phyloP scores from a whole-genome alignment of 2,797 vertebrate species.

The Gymnopithys bicolor region DNA sequence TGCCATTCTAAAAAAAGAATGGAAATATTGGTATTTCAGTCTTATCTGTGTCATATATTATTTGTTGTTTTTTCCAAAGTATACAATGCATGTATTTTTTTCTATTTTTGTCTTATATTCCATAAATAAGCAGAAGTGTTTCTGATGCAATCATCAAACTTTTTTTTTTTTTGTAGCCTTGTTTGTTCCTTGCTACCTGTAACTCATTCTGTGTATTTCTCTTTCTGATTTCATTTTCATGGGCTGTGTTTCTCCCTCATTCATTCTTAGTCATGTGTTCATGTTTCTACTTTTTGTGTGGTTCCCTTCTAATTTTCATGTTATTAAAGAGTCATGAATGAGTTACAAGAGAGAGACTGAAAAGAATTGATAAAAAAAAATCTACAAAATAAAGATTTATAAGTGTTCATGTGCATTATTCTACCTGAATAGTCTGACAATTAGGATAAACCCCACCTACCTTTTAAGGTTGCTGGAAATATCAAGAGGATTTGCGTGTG shows the following conservation, averaged over 20 bases:
- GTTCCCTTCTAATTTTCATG: neutral
- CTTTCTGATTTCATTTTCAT: neutral
- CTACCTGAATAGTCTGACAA: neutral
- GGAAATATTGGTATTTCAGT: neutral
- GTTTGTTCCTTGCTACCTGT: neutral
- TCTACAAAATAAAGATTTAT: neutral
- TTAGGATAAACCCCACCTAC: neutral
- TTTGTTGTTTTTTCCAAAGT: neutral
- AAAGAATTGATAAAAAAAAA: neutral
- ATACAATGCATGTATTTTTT: rapidly evolving
- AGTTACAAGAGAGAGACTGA: neutral
- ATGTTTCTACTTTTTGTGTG: neutral
- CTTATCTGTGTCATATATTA: neutral
- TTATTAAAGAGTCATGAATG: neutral
- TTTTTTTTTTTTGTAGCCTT: neutral
- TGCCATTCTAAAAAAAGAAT: neutral
- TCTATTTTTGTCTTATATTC: neutral
- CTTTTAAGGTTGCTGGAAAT: neutral
- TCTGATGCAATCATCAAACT: neutral
- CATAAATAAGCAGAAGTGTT: neutral
- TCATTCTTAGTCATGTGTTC: neutral
- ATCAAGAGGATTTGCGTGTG: neutral
- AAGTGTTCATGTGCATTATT: neutral
- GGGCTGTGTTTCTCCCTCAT: neutral
- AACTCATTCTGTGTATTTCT: neutral